Percentiles rank a stretch among this genome's conserved stretches.
phyloP scores from a whole-genome alignment of 1,140 invertebrate species.

The Homarus americanus region DNA sequence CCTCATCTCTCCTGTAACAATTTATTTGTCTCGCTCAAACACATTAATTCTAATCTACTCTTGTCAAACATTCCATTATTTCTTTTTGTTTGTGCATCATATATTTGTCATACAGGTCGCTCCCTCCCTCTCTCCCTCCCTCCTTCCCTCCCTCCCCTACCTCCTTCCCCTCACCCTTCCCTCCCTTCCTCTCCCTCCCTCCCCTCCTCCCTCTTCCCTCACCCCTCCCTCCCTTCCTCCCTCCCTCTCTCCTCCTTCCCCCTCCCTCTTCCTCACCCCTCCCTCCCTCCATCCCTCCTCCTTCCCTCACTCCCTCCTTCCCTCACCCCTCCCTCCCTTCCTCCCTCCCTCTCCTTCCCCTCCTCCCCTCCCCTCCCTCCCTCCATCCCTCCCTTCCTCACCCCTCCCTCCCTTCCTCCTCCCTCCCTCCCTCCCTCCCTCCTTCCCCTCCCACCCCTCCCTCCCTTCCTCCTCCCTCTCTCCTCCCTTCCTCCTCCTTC shows the following conservation, averaged over 20 bases:
- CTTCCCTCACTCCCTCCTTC: no score
- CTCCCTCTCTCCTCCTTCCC: neutral
- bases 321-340: no score
- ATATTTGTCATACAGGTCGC: neutral
- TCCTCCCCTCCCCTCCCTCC: no score
- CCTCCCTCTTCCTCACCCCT: no score
- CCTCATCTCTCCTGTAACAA: neutral
- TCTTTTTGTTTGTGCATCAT: neutral
- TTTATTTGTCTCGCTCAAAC: conserved; percentile 13
- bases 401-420: no score
- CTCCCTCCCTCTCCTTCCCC: no score
- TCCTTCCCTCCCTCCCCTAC: neutral
- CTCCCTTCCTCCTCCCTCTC: no score
- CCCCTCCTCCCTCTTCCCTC: neutral
- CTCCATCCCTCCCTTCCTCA: no score
- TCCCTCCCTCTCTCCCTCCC: neutral
- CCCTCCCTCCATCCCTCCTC: no score
- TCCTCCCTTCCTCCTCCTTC: no score
- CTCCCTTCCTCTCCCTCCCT: neutral
- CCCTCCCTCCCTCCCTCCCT: no score
- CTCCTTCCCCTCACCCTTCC: neutral
- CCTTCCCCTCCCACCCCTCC: no score
- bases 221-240: neutral
- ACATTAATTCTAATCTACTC: conserved; percentile 9
- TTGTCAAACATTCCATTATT: conserved; percentile 5